phyloP scores from a whole-genome alignment of 2,797 vertebrate species.

The Scomberomorus guttatus region DNA sequence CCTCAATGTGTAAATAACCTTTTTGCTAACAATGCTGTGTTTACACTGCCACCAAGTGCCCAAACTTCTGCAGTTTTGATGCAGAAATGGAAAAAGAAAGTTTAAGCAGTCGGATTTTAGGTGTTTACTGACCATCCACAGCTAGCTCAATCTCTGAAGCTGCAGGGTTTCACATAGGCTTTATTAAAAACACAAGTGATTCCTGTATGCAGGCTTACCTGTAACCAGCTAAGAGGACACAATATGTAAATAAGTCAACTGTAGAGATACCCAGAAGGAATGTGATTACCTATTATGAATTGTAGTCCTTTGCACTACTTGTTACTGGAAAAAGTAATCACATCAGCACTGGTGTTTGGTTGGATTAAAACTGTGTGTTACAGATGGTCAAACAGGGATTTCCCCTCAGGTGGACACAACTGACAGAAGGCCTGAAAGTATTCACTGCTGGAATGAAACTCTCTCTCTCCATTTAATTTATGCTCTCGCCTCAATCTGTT shows the following conservation, averaged over 20 bases:
- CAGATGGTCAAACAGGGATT: constrained; percentile 54
- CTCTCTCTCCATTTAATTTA: constrained; percentile 27
- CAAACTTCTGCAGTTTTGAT: not conserved
- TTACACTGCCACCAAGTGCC: not conserved
- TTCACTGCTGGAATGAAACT: constrained; percentile 33
- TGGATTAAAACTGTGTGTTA: constrained; percentile 6
- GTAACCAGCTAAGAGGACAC: not conserved
- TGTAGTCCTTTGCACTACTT: not conserved
- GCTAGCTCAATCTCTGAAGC: not conserved
- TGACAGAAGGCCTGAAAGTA: constrained; percentile 41
- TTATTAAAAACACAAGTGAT: not conserved
- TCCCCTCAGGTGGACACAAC: constrained; percentile 37
- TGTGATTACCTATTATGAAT: not conserved
- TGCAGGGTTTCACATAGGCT: not conserved
- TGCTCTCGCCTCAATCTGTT: not conserved
- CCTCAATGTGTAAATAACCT: not conserved
- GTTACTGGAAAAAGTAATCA: not conserved
- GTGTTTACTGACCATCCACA: too few species aligned
- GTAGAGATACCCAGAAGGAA: not conserved
- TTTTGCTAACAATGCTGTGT: not conserved
- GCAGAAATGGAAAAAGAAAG: too few species aligned
- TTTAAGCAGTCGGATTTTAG: too few species aligned
- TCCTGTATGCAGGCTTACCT: not conserved
- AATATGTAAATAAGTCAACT: not conserved
- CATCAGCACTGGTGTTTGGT: not conserved